phyloP scores from a whole-genome alignment of 1,140 invertebrate genomes.

The Battus philenor region DNA sequence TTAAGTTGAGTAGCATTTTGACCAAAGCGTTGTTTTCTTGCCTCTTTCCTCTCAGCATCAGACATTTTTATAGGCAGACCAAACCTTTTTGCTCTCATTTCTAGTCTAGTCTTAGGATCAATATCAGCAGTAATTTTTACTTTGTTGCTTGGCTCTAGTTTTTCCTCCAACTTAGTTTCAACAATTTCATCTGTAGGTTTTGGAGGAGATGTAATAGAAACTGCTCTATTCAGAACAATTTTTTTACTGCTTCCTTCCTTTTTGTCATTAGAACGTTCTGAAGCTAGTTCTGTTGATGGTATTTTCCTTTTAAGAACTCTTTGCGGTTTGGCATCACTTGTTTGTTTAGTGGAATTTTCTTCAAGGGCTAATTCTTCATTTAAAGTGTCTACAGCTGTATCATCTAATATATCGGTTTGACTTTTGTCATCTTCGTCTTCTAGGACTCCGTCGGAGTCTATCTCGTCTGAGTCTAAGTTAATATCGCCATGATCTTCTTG shows the following conservation, averaged over 20 bases:
- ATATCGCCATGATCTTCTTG: conserved; percentile 65
- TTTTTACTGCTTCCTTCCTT: conserved; percentile 74
- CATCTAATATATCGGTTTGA: conserved; percentile 69
- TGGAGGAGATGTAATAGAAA: conserved; percentile 66
- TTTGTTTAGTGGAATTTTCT: conserved; percentile 39
- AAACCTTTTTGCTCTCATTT: conserved; percentile 88
- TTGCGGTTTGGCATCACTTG: conserved; percentile 39
- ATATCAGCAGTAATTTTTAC: conserved; percentile 78
- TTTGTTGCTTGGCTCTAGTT: conserved; percentile 27
- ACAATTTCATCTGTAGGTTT: conserved; percentile 26
- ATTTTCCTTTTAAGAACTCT: conserved; percentile 63
- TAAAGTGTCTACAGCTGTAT: conserved; percentile 52
- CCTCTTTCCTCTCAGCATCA: conserved; percentile 79
- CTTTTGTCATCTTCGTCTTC: conserved; percentile 77
- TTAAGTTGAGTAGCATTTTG: conserved; percentile 27
- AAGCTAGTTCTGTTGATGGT: conserved; percentile 34
- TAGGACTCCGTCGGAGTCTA: conserved; percentile 73
- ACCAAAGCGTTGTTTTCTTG: conserved; percentile 81
- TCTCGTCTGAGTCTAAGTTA: conserved; percentile 65
- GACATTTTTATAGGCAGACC: conserved; percentile 78
- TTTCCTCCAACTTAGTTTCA: conserved; percentile 18
- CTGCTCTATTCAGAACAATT: conserved; percentile 81
- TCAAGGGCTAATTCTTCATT: conserved; percentile 64
- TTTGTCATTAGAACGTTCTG: conserved; percentile 32
- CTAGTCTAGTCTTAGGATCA: conserved; percentile 82